phyloP scores from a whole-genome alignment of 2,797 vertebrate genomes.

The Gobio occitaniae region DNA sequence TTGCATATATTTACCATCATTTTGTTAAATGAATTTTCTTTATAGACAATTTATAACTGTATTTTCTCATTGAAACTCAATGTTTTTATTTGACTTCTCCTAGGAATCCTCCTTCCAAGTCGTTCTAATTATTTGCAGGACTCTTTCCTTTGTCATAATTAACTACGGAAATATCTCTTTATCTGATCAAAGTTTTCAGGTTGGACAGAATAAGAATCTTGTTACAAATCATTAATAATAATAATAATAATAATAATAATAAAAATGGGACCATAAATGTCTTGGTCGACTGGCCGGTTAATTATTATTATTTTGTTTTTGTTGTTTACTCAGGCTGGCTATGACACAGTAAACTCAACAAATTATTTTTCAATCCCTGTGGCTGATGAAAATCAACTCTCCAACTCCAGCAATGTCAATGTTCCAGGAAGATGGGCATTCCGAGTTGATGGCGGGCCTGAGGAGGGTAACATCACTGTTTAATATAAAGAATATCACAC shows the following conservation, averaged over 20 bases:
- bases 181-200: neutral
- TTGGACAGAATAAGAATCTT: neutral
- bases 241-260: neutral
- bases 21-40: neutral
- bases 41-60: neutral
- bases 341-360: neutral
- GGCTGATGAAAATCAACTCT: neutral
- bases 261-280: too few relatives aligned
- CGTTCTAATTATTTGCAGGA: neutral
- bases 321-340: constrained; percentile 28
- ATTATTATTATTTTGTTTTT: neutral
- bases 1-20: neutral
- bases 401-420: constrained; percentile 27
- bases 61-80: neutral
- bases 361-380: constrained; percentile 6
- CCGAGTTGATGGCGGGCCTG: neutral
- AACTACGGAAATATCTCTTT: constrained; percentile 19
- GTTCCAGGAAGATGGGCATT: constrained; percentile 32
- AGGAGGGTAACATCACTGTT: neutral
- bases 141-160: constrained; percentile 26
- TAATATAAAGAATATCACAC: neutral
- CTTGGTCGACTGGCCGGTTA: neutral
- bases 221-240: neutral
- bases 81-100: neutral
- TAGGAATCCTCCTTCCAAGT: constrained; percentile 25